Evolutionary conservation across 2,797 vertebrate genomes (phyloP).

Genomic region (Channallabes apus): DNA sequence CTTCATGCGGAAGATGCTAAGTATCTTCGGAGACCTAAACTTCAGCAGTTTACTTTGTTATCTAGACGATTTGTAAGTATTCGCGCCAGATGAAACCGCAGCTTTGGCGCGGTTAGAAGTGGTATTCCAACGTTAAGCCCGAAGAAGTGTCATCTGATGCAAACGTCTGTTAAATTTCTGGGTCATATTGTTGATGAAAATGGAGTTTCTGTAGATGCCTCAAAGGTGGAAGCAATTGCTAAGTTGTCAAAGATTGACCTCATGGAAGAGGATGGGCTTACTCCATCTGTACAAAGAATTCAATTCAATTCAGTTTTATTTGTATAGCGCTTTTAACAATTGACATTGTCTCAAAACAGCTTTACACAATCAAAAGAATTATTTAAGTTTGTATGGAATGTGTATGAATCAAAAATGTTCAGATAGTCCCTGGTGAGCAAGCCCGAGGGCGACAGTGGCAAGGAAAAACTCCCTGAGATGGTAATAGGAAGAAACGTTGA

Average conservation of each 20-base stretch:
- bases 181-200: constrained; percentile 9
- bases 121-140: background rate
- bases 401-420: too few relatives aligned
- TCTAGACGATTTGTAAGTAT: background rate
- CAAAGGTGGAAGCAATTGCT: constrained; percentile 3
- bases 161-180: background rate
- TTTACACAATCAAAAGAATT: too few relatives aligned
- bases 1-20: constrained; percentile 10
- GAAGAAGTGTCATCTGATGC: background rate
- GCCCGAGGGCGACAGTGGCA: too few relatives aligned
- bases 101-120: background rate
- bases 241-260: constrained; percentile 26
- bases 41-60: constrained; percentile 22
- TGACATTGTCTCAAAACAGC: too few relatives aligned
- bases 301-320: too few relatives aligned
- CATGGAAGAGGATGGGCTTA: constrained; percentile 7
- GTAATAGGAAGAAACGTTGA: too few relatives aligned
- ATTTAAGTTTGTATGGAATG: too few relatives aligned
- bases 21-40: constrained; percentile 46
- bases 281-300: too few relatives aligned
- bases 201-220: constrained; percentile 10
- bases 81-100: background rate
- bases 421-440: too few relatives aligned
- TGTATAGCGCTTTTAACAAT: too few relatives aligned
- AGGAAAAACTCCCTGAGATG: too few relatives aligned